These are phyloP conservation scores for Drosophila infuscata DNA, from an alignment of 2,888 invertebrate species.

Conservation along the genomic window DNA sequence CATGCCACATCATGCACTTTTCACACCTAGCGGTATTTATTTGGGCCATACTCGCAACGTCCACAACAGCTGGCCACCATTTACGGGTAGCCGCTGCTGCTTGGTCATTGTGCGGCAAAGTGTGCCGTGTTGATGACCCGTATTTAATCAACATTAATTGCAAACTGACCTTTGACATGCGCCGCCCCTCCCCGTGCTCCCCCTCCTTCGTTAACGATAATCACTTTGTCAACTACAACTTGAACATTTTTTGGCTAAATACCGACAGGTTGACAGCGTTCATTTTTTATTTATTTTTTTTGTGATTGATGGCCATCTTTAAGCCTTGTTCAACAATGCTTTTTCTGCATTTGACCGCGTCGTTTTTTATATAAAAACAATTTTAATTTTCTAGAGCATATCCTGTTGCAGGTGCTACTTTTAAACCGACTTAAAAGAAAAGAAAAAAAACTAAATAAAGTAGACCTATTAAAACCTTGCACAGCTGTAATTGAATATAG, in stretches of 20 bases:
- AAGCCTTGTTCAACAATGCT: slow-evolving; percentile 2
- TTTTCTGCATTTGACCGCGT: slow-evolving; percentile 1
- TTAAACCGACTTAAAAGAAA: neutral
- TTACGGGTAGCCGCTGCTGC: slow-evolving; percentile 4
- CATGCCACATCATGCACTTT: slow-evolving; percentile 42
- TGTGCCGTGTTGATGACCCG: slow-evolving; percentile 62
- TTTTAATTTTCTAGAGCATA: slow-evolving; percentile 63
- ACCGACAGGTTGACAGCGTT: slow-evolving; percentile 31
- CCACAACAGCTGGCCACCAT: slow-evolving; percentile 26
- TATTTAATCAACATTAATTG: slow-evolving; percentile 76
- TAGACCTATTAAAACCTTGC: neutral
- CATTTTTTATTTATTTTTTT: neutral
- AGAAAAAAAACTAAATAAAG: neutral
- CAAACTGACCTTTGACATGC: slow-evolving; percentile 7
- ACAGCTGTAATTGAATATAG: neutral
- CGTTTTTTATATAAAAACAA: slow-evolving; percentile 18
- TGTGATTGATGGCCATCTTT: slow-evolving; percentile 70
- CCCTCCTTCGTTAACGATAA: slow-evolving; percentile 46
- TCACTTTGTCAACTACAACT: slow-evolving; percentile 71
- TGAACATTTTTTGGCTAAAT: slow-evolving; percentile 42
- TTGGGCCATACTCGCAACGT: slow-evolving; percentile 26
- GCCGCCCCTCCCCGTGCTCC: neutral
- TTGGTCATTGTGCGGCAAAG: slow-evolving; percentile 19
- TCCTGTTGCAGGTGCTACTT: slow-evolving; percentile 63
- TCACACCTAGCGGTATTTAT: slow-evolving; percentile 7